These are phyloP conservation scores for Oryzias javanicus DNA, from an alignment of 2,113 vertebrate genomes.

Conservation along the genomic window DNA sequence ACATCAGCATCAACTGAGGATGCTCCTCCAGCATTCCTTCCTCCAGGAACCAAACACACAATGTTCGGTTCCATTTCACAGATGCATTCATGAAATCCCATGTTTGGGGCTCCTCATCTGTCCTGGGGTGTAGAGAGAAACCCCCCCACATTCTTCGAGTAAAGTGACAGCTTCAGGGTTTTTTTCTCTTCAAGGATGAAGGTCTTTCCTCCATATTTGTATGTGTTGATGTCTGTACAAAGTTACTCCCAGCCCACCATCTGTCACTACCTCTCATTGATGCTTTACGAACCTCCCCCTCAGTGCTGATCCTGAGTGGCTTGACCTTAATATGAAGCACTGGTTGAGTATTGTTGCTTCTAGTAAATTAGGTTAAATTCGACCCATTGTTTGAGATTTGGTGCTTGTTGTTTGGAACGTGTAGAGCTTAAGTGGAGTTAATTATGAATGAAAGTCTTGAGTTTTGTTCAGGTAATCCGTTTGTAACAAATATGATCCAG, in stretches of 20 bases:
- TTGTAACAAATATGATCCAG: not conserved
- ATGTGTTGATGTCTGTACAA: conserved; percentile 1
- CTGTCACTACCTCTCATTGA: conserved; percentile 55
- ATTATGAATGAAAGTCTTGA: not conserved
- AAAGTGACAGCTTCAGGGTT: not conserved
- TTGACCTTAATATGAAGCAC: conserved; percentile 62
- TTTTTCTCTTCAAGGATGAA: not conserved
- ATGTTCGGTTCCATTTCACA: too few relatives aligned
- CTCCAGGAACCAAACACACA: too few relatives aligned
- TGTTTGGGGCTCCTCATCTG: not conserved
- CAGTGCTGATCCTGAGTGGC: conserved; percentile 50
- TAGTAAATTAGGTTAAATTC: conserved; percentile 57
- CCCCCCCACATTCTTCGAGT: not conserved
- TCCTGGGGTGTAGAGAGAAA: not conserved
- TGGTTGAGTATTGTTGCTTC: conserved; percentile 40
- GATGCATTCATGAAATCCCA: too few relatives aligned
- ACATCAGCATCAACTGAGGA: not conserved
- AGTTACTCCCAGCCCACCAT: conserved; percentile 48
- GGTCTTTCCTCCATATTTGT: not conserved
- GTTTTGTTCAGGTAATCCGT: not conserved
- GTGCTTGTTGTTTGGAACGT: conserved; percentile 1
- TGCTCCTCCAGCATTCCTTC: too few relatives aligned
- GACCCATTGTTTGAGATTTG: not conserved
- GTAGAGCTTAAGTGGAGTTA: not conserved
- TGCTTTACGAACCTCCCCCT: conserved; percentile 55